Conservation (phyloP, 2,113 vertebrate species). For the Antechinus stuartii region DNA sequence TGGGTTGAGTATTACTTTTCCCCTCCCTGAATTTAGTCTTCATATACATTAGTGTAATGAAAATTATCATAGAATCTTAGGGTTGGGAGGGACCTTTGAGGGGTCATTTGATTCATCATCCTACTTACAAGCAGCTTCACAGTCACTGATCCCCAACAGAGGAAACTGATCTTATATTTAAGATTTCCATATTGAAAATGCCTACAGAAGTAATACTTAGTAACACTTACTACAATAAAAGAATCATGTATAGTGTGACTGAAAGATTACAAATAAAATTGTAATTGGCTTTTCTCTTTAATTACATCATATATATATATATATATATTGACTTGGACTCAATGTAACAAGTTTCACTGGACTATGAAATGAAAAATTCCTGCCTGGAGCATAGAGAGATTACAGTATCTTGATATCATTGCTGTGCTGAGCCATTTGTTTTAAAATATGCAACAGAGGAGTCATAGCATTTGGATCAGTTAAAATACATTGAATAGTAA, state of each 20-base stretch:
- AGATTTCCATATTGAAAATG: neutral
- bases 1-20: neutral
- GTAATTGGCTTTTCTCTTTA: neutral
- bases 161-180: neutral
- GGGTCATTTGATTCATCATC: neutral
- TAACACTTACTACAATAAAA: neutral
- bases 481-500: neutral
- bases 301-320: neutral
- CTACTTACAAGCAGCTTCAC: neutral
- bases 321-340: neutral
- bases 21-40: neutral
- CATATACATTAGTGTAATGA: neutral
- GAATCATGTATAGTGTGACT: neutral
- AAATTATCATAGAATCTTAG: neutral
- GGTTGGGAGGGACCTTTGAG: neutral
- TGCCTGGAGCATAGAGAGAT: neutral
- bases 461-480: neutral
- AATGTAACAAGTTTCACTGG: neutral
- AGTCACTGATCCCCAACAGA: neutral
- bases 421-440: neutral
- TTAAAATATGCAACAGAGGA: neutral
- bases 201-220: neutral
- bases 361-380: neutral
- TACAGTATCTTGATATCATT: neutral
- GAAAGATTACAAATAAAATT: slow-evolving; percentile 9